Base-by-base conservation (phyloP, 1,140 invertebrate genomes). In the Archivesica marissinica region DNA sequence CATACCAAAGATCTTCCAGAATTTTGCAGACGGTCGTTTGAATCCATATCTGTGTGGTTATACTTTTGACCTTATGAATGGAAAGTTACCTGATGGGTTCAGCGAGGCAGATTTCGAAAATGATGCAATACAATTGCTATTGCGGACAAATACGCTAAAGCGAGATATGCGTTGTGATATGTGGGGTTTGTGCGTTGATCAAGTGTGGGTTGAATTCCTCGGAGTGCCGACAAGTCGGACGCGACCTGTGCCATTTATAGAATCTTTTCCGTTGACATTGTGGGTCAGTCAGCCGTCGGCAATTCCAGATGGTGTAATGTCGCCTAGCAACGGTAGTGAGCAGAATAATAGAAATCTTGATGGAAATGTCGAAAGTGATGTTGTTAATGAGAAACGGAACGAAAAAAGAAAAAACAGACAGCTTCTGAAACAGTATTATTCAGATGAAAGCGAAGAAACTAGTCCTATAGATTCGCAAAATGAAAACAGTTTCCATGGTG, bases 171-270 rank as follows among this genome's bases (percentile, higher is more conserved):
- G 96, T 17, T 96, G 97, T 89, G 96, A 97, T 90, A 95, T 99
- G 11, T 98, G 98, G 98, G 97, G 97, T 92, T 95, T 97, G 20
- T 95, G 96, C 89, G 94, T 97, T 25, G 98, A 99, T 92, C 98
- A 98, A 0, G 95, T 98, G 44, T 99, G 98, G 97, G 96, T 97
- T 6, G 98, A 99, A 93, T 99, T 99, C 93, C 97, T 97, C 0
- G 96, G 96, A n/a, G 96, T 97, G 0, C 95, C 96, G 25, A 96
- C 95, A 28, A 89, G 86, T 30, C 86, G 88, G 30, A 86, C 86
- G 20, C 96, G 96, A 88, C 96, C 97, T 0, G 96, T 97, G 44
- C 97, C 98, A 1, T 97, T 99, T 92, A 94, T 99, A 9, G 98
- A 99, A 92, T 97, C 98, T 1, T 96, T 98, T 88, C 98, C 98